phyloP scores from a whole-genome alignment of 2,113 vertebrate species.

The Sinocyclocheilus rhinocerous region DNA sequence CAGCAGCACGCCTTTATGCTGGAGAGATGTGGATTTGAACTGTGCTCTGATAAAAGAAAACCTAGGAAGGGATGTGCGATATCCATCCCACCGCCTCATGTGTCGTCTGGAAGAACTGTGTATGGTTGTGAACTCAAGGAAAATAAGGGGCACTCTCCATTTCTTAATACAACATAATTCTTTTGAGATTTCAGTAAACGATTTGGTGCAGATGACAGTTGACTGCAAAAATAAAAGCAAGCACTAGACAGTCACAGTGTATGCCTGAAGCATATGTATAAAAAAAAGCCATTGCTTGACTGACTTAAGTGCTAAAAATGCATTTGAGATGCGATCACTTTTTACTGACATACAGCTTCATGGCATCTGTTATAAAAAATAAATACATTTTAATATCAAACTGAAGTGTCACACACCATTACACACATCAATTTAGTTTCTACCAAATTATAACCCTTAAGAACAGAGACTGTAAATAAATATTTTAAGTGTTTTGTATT shows the following conservation, averaged over 20 bases:
- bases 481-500: not conserved
- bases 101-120: not conserved
- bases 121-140: not conserved
- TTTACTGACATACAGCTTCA: not conserved
- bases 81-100: not conserved
- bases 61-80: not conserved
- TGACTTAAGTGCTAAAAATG: not conserved
- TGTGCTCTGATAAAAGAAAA: constrained; percentile 23
- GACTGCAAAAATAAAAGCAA: not conserved
- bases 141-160: not conserved
- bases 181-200: not conserved
- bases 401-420: not conserved
- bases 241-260: not conserved
- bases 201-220: not conserved
- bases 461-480: not conserved
- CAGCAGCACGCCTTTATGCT: not conserved
- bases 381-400: not conserved
- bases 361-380: not conserved
- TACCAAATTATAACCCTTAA: not conserved
- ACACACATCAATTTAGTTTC: constrained; percentile 1
- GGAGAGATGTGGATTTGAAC: not conserved
- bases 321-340: not conserved
- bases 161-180: not conserved
- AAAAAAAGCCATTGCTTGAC: not conserved
- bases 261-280: not conserved